Conservation (phyloP, 2,888 invertebrate species). For the Mylabris sibirica region DNA sequence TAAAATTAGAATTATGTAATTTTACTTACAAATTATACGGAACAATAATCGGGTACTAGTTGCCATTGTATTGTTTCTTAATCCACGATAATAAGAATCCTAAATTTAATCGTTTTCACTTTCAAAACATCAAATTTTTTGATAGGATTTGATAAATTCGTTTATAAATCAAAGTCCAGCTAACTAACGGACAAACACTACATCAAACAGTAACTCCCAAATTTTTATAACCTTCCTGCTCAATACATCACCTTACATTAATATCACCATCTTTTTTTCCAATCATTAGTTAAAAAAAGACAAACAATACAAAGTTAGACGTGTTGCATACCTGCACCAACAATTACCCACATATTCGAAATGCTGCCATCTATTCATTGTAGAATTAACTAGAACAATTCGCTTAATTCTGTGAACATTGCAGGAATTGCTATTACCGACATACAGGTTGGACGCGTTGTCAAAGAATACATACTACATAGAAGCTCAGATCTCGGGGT, state of each 20-base stretch:
- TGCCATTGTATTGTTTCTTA: slow-evolving; percentile 50
- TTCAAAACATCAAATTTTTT: slow-evolving; percentile 1
- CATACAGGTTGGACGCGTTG: too few species aligned
- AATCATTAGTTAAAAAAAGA: background rate
- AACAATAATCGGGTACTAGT: slow-evolving; percentile 56
- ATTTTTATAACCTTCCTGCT: background rate
- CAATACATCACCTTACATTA: background rate
- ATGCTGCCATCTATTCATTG: too few species aligned
- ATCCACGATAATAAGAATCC: background rate
- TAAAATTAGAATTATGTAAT: slow-evolving; percentile 50
- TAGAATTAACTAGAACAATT: too few species aligned
- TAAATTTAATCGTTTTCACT: background rate
- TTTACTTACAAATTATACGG: slow-evolving; percentile 56
- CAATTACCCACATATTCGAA: too few species aligned
- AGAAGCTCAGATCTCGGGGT: too few species aligned
- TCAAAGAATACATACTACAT: too few species aligned
- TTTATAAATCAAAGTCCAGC: background rate
- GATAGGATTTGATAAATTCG: background rate
- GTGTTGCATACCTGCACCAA: background rate
- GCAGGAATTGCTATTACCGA: too few species aligned
- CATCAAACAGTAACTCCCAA: background rate
- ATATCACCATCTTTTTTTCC: background rate
- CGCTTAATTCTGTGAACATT: too few species aligned
- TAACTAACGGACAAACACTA: background rate
- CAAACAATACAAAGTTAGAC: background rate